Base-by-base conservation (phyloP, 2,888 invertebrate genomes). In the Platerodrilus igneus region DNA sequence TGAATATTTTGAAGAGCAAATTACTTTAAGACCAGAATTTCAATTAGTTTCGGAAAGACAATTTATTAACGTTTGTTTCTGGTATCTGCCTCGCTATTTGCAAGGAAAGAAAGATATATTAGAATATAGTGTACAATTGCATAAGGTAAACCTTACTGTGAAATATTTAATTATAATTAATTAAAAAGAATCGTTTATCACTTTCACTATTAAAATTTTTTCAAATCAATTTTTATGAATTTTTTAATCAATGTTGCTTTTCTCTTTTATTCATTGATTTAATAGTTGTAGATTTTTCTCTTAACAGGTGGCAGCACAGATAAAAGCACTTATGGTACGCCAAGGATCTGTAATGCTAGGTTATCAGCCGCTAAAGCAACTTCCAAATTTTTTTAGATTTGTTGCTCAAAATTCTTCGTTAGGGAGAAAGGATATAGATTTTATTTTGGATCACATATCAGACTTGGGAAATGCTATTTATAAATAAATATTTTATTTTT, bases 41-140 rank as follows among this genome's bases (percentile, higher is more conserved):
- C 55, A 64, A 48, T 52, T 74, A 40, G 69, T 75, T 18, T 61
- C 70, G 17, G 62, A 68, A 28, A 75, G 81, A 17, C 76, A 81
- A 55, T 80, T 74, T 52, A 74, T 79, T 51, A 82, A 82, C 56
- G 76, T 83, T n/a, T 81, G 81, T 56, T 83, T 83, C 60, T 83
- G 82, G 82, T 81, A 79, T 60, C 60, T 82, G 19, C 81, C 82
- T 1, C 66, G 69, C 13, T 73, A 70, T 45, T 62, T 75, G 41
- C 56, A 62, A 45, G 60, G 61, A 8, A 64, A 59, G 50, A 39
- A 53, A 27, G 59, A 63, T 41, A 48, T 62, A 20, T 48, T 58
- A 32, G 65, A 67, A 41, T 66, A 65, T 47, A 55, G 62, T 18
- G 35, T 57, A 17, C 63, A 63, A 47, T 56, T 72, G 30, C 68